Evolutionary conservation across 2,888 invertebrate species (phyloP).

Genomic region (Anarsia innoxiella): DNA sequence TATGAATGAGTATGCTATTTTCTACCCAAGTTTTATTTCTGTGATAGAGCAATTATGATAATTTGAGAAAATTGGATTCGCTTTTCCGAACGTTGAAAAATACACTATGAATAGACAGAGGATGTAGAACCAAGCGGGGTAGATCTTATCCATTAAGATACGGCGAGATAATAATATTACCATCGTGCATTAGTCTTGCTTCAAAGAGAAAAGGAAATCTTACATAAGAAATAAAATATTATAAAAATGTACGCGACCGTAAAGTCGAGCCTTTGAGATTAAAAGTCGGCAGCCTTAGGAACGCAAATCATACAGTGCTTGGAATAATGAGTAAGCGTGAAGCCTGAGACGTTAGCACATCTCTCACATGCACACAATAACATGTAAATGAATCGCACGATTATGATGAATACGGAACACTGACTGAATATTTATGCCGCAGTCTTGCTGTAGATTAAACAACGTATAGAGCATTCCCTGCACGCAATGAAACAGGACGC

Average conservation of each 20-base stretch:
- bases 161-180: too few relatives aligned
- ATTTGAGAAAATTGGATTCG: too few relatives aligned
- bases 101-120: too few relatives aligned
- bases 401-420: slow-evolving; percentile 55
- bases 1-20: too few relatives aligned
- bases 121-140: too few relatives aligned
- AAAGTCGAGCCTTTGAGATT: slow-evolving; percentile 11
- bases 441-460: slow-evolving; percentile 32
- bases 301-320: slow-evolving; percentile 9
- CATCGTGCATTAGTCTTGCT: too few relatives aligned
- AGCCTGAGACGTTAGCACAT: slow-evolving; percentile 32
- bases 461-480: slow-evolving; percentile 36
- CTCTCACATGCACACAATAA: slow-evolving; percentile 44
- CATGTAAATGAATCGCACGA: slow-evolving; percentile 62
- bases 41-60: too few relatives aligned
- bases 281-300: slow-evolving; percentile 15
- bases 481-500: slow-evolving; percentile 32
- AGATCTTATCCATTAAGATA: too few relatives aligned
- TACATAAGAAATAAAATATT: background rate
- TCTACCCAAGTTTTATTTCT: too few relatives aligned
- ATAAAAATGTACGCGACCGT: background rate
- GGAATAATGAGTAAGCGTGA: slow-evolving; percentile 12
- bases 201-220: too few relatives aligned
- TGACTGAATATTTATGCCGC: slow-evolving; percentile 54
- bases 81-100: too few relatives aligned